Conservation (phyloP, 2,113 vertebrate genomes). For the Eolophus roseicapilla region DNA sequence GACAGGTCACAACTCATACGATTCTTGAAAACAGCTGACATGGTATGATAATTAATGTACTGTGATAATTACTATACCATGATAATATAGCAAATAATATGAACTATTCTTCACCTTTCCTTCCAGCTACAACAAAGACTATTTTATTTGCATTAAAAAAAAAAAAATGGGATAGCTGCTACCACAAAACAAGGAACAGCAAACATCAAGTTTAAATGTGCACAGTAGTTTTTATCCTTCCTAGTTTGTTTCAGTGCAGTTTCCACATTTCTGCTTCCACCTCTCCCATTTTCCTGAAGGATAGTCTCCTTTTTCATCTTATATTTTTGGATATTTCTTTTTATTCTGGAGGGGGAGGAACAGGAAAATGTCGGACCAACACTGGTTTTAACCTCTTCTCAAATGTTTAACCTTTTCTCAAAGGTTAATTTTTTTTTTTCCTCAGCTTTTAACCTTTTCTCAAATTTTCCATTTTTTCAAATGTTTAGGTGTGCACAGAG, state of each 20-base stretch:
- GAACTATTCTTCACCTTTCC: background rate
- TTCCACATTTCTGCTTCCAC: background rate
- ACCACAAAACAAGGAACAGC: background rate
- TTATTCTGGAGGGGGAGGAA: background rate
- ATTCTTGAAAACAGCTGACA: background rate
- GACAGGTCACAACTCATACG: background rate
- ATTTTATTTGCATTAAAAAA: background rate
- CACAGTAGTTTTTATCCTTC: background rate
- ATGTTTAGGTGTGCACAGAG: background rate
- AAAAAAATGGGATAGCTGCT: background rate
- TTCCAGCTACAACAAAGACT: background rate
- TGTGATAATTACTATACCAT: background rate
- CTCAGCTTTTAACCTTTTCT: background rate
- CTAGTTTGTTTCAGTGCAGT: background rate
- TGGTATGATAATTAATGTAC: background rate
- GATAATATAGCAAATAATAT: background rate
- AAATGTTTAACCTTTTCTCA: background rate
- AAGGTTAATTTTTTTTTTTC: background rate
- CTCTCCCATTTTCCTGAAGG: background rate
- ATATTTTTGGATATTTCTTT: background rate
- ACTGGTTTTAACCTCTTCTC: background rate
- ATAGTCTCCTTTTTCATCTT: background rate
- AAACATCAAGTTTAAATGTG: background rate
- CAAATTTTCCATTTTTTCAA: background rate
- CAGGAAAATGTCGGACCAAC: background rate